Percentiles rank a stretch among this genome's conserved stretches.
Evolutionary conservation across 2,797 vertebrate genomes (phyloP).

Genomic region (Ciconia nigra): DNA sequence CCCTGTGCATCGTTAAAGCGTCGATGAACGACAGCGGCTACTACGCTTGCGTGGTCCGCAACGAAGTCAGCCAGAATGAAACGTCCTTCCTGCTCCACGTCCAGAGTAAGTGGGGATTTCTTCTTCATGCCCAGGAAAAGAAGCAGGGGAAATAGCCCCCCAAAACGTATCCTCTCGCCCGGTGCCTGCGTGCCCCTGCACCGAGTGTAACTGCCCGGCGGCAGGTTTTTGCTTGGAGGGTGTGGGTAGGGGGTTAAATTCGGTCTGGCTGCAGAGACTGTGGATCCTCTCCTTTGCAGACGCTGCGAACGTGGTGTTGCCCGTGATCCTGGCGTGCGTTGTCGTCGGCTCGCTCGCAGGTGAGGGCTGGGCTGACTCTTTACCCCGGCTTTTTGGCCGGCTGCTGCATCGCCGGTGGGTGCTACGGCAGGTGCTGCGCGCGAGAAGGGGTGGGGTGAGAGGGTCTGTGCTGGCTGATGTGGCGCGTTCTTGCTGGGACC

Average conservation of each 20-base stretch:
- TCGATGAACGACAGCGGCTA: background rate
- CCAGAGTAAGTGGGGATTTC: background rate
- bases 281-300: background rate
- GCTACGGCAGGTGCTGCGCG: fast-evolving
- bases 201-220: fast-evolving
- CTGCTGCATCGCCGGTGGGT: background rate
- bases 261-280: background rate
- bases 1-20: background rate
- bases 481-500: background rate
- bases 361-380: background rate
- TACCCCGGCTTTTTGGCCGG: background rate
- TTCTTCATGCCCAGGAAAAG: fast-evolving
- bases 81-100: conserved; percentile 22
- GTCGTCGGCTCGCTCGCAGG: background rate
- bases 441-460: background rate
- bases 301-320: background rate
- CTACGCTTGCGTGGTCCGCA: background rate
- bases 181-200: background rate
- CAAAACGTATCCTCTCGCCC: fast-evolving
- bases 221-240: background rate
- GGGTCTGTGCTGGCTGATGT: background rate
- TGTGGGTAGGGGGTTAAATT: background rate
- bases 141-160: fast-evolving
- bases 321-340: background rate
- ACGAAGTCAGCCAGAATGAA: background rate